These are phyloP conservation scores for Mellivora capensis DNA, from an alignment of 2,113 vertebrate species.

Conservation along the genomic window DNA sequence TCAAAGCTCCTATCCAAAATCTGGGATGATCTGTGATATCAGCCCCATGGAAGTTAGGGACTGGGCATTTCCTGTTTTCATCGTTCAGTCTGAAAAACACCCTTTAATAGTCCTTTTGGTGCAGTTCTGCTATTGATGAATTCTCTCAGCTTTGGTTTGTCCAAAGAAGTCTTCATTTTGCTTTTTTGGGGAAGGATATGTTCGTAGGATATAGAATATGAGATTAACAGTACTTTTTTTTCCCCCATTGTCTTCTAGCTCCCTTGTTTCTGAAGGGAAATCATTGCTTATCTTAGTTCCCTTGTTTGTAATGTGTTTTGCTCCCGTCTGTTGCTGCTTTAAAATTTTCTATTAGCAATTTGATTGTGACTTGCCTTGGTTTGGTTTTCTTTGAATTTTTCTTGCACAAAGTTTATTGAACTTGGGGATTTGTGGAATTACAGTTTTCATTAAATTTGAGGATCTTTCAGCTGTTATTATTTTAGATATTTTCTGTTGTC, in stretches of 20 bases:
- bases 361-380: neutral
- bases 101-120: slow-evolving; percentile 4
- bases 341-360: neutral
- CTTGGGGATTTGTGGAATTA: neutral
- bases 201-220: neutral
- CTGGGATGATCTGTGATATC: neutral
- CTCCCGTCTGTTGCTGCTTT: neutral
- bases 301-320: neutral
- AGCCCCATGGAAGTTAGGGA: neutral
- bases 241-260: neutral
- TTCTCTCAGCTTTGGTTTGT: neutral
- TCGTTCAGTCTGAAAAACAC: neutral
- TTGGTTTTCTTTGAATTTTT: slow-evolving; percentile 21
- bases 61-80: neutral
- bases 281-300: neutral
- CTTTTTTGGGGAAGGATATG: neutral
- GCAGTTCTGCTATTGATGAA: neutral
- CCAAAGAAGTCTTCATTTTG: neutral
- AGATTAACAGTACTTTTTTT: neutral
- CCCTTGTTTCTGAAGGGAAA: neutral
- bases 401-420: neutral
- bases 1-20: neutral
- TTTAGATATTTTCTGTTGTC: neutral
- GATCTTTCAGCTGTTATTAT: neutral
- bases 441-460: neutral